Conservation (phyloP, 2,888 invertebrate species). For the Caenorhabditis drosophilae region DNA sequence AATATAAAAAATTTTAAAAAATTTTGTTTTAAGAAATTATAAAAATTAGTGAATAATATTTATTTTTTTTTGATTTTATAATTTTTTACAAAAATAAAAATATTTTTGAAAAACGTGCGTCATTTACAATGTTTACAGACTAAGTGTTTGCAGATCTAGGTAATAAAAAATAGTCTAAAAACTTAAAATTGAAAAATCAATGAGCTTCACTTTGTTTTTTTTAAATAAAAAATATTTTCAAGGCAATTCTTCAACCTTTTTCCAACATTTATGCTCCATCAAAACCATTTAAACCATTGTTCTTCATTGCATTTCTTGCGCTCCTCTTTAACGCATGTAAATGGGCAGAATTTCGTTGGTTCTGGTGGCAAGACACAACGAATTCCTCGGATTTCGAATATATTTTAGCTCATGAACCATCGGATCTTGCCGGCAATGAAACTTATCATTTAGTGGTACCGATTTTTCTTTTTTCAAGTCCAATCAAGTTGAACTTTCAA, state of each 20-base stretch:
- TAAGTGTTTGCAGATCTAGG: not conserved
- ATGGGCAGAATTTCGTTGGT: constrained; percentile 65
- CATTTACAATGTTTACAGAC: too few species aligned
- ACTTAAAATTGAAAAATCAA: too few species aligned
- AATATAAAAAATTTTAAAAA: too few species aligned
- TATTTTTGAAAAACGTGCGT: too few species aligned
- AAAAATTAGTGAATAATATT: too few species aligned
- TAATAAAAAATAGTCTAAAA: not conserved
- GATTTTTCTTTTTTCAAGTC: constrained; percentile 5
- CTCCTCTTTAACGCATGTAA: constrained; percentile 64
- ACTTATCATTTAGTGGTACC: constrained; percentile 46
- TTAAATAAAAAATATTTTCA: constrained; percentile 5
- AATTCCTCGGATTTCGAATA: constrained; percentile 24
- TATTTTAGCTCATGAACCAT: constrained; percentile 51
- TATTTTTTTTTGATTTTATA: too few species aligned
- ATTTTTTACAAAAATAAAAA: too few species aligned
- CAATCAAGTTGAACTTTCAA: constrained; percentile 13
- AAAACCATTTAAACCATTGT: constrained; percentile 48
- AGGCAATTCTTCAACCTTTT: constrained; percentile 49
- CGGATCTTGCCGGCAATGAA: constrained; percentile 47
- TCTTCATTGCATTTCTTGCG: constrained; percentile 55
- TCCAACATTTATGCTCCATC: constrained; percentile 37
- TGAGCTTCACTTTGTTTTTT: too few species aligned
- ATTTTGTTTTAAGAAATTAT: too few species aligned
- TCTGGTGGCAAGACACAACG: constrained; percentile 20